phyloP scores from a whole-genome alignment of 2,113 vertebrate genomes.

The Romanogobio albipinnatus region DNA sequence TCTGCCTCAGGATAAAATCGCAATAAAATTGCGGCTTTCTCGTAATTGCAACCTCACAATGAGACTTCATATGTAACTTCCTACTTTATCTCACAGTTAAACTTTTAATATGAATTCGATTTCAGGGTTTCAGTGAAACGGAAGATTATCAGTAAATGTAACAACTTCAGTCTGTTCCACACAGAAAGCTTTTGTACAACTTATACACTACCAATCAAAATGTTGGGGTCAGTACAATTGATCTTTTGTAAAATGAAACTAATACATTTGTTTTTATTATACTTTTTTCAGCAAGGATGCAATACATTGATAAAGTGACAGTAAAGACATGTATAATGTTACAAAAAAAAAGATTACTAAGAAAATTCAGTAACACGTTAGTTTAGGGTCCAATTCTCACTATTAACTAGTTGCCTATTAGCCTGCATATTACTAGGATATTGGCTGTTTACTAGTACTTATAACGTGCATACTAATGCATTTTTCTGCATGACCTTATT shows the following conservation, averaged over 20 bases:
- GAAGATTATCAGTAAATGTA: background rate
- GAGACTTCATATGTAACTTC: background rate
- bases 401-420: too few species aligned
- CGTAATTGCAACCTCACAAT: background rate
- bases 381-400: too few species aligned
- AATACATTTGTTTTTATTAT: too few species aligned
- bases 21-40: background rate
- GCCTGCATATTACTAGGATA: too few species aligned
- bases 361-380: too few species aligned
- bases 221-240: background rate
- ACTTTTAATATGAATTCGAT: background rate
- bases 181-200: background rate
- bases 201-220: background rate
- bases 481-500: too few species aligned
- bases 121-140: background rate
- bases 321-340: background rate
- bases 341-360: too few species aligned
- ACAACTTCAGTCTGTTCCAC: background rate
- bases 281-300: too few species aligned
- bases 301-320: background rate
- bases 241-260: background rate
- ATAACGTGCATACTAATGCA: too few species aligned
- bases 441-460: too few species aligned
- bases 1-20: background rate
- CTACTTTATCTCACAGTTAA: background rate